Evolutionary conservation across 2,797 vertebrate species (phyloP).

Genomic region (Gymnocypris eckloni): DNA sequence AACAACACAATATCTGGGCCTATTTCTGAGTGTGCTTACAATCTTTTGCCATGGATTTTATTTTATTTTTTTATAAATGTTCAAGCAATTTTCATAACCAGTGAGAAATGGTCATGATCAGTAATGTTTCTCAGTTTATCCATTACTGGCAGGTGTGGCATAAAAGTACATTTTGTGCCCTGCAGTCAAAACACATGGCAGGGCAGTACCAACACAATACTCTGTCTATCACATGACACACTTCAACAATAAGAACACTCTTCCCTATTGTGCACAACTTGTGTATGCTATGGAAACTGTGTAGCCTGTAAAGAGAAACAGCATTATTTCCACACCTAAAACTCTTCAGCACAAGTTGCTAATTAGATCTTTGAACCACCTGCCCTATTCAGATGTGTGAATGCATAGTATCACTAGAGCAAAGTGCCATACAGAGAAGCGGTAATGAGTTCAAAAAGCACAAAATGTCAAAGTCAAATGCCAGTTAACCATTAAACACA

Average conservation of each 20-base stretch:
- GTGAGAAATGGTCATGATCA: background rate
- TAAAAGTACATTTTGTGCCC: background rate
- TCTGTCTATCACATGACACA: background rate
- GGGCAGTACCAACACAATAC: background rate
- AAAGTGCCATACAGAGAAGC: background rate
- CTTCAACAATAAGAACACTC: background rate
- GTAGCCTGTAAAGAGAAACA: background rate
- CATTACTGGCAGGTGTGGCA: background rate
- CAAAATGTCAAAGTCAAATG: background rate
- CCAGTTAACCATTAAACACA: constrained; percentile 10
- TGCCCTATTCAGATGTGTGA: background rate
- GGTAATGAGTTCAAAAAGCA: background rate
- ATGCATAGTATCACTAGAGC: background rate
- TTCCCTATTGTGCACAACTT: background rate
- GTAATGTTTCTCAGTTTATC: constrained; percentile 2
- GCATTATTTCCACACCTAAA: background rate
- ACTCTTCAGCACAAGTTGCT: background rate
- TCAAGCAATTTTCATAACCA: background rate
- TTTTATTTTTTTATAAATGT: background rate
- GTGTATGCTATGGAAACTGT: background rate
- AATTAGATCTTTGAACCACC: constrained; percentile 24
- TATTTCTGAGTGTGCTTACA: background rate
- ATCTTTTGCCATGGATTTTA: background rate
- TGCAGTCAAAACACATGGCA: background rate
- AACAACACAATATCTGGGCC: background rate